Evolutionary conservation across 1,140 invertebrate species (phyloP).

Genomic region (Scaptomyza hsui): DNA sequence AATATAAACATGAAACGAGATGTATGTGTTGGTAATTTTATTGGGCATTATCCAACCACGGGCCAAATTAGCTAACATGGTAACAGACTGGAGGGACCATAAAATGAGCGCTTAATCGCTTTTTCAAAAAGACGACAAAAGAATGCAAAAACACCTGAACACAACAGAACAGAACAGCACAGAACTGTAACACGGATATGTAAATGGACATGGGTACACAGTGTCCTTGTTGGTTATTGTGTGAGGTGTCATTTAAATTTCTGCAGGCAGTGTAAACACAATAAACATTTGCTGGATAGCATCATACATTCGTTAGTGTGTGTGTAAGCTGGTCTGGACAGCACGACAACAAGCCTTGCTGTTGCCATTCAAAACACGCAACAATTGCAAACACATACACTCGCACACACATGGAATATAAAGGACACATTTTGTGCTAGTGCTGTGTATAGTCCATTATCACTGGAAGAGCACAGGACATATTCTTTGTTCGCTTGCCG

Average conservation of each 20-base stretch:
- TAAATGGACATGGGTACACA: slow-evolving; percentile 31
- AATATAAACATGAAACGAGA: background rate
- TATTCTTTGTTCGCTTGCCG: slow-evolving; percentile 10
- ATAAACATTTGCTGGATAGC: slow-evolving; percentile 61
- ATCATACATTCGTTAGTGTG: slow-evolving; percentile 16
- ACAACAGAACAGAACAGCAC: background rate
- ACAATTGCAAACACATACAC: slow-evolving; percentile 35
- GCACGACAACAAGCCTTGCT: slow-evolving; percentile 26
- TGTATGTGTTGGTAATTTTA: slow-evolving; percentile 33
- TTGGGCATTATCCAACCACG: slow-evolving; percentile 35
- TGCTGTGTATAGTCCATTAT: slow-evolving; percentile 29
- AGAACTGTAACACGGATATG: slow-evolving; percentile 26
- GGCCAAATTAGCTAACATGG: slow-evolving; percentile 31
- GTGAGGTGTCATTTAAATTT: slow-evolving; percentile 59
- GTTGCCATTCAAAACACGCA: slow-evolving; percentile 56
- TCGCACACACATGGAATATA: slow-evolving; percentile 10
- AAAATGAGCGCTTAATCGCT: slow-evolving; percentile 40
- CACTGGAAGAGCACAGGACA: slow-evolving; percentile 1
- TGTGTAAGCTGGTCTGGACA: slow-evolving; percentile 3
- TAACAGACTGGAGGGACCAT: slow-evolving; percentile 17
- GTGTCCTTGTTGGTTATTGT: slow-evolving; percentile 34
- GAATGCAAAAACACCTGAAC: slow-evolving; percentile 10
- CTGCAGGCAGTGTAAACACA: slow-evolving; percentile 52
- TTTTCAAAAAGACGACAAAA: slow-evolving; percentile 27
- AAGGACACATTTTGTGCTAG: slow-evolving; percentile 30